Percentiles rank a stretch among this genome's conserved stretches.
phyloP scores from a whole-genome alignment of 2,888 invertebrate genomes.

The Plebejus argus region DNA sequence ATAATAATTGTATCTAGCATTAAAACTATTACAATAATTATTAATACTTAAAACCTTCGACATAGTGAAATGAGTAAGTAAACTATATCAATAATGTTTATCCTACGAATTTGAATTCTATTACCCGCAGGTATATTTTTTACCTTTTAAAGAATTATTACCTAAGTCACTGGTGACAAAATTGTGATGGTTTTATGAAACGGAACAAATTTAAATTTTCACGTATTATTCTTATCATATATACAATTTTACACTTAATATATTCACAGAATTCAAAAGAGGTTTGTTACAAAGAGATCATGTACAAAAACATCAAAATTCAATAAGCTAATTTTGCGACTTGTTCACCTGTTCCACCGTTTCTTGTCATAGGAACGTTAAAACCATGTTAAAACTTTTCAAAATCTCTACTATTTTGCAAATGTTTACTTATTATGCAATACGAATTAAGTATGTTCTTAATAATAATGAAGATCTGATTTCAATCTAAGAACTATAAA shows the following conservation, averaged over 20 bases:
- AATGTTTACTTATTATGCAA: background rate
- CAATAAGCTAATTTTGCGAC: background rate
- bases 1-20: background rate
- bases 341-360: background rate
- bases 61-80: background rate
- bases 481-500: background rate
- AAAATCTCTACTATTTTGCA: background rate
- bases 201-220: background rate
- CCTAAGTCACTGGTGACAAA: constrained; percentile 27
- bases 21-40: background rate
- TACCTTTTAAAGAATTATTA: background rate
- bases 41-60: background rate
- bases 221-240: constrained; percentile 20
- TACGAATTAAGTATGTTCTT: background rate
- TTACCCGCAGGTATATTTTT: constrained; percentile 4
- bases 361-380: background rate
- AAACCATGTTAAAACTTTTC: background rate
- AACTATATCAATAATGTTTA: background rate
- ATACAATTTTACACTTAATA: constrained; percentile 1
- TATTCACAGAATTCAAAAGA: constrained; percentile 13
- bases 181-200: constrained; percentile 28
- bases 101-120: constrained; percentile 17
- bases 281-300: background rate
- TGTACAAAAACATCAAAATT: background rate
- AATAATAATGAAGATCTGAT: background rate